Evolutionary conservation across 1,140 invertebrate genomes (phyloP).

Genomic region (Ceratosolen fusciceps): DNA sequence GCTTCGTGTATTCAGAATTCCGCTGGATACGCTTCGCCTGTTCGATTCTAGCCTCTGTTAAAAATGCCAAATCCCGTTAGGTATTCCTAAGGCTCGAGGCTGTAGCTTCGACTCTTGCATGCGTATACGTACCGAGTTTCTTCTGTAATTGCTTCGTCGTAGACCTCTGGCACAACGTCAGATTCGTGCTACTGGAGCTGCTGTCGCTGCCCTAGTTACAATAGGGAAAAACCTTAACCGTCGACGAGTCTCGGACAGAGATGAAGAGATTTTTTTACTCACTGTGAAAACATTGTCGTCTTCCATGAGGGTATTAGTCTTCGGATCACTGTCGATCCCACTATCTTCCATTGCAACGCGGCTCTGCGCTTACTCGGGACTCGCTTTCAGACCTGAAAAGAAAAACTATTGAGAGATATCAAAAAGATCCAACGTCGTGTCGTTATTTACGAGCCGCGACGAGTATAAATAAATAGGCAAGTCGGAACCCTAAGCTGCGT

Average conservation of each 20-base stretch:
- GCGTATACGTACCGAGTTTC: constrained; percentile 73
- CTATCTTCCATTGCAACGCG: constrained; percentile 74
- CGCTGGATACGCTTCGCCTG: constrained; percentile 74
- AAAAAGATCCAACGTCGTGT: no score
- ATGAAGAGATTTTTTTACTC: no score
- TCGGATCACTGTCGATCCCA: constrained; percentile 77
- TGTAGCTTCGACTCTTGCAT: no score
- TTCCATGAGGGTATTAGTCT: constrained; percentile 65
- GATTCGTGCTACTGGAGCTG: constrained; percentile 68
- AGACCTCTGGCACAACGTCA: constrained; percentile 58
- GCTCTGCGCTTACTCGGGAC: neutral
- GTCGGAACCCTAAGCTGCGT: neutral
- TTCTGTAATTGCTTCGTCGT: constrained; percentile 70
- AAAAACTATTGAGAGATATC: neutral
- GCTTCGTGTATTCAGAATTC: constrained; percentile 73
- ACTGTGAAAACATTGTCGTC: constrained; percentile 71
- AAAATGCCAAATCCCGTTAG: constrained; percentile 17
- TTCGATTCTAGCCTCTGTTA: constrained; percentile 73
- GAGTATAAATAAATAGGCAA: neutral
- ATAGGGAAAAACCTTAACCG: neutral
- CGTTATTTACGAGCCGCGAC: no score
- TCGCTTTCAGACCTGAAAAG: neutral
- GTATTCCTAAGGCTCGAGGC: neutral
- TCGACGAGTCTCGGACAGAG: no score
- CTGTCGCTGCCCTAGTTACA: constrained; percentile 68